These are phyloP conservation scores for Adela reaumurella DNA, from an alignment of 2,888 invertebrate species.

Conservation along the genomic window DNA sequence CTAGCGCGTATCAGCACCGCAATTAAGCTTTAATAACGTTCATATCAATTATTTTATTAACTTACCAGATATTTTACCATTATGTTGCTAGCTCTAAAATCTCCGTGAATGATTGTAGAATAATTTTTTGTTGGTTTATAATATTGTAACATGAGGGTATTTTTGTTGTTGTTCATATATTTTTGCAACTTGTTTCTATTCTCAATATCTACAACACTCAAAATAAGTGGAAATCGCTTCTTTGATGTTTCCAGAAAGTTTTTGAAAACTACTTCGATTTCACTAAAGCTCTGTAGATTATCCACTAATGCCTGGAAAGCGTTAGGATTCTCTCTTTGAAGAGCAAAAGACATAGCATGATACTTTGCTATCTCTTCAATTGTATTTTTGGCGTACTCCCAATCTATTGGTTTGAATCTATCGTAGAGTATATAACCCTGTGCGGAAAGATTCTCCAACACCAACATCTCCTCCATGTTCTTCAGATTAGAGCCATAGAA, in stretches of 20 bases:
- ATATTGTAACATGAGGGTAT: not conserved
- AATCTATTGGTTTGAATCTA: constrained; percentile 19
- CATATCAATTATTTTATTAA: too few relatives aligned
- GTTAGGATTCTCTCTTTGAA: constrained; percentile 19
- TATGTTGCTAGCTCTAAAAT: constrained; percentile 4
- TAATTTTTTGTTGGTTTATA: not conserved
- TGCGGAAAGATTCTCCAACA: constrained; percentile 18
- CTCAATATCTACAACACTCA: too few relatives aligned
- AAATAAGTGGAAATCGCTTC: not conserved
- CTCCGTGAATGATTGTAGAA: constrained; percentile 1
- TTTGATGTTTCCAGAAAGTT: not conserved
- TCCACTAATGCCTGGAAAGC: constrained; percentile 18
- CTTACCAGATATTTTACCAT: constrained; percentile 2
- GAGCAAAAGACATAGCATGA: constrained; percentile 25
- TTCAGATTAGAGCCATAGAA: constrained; percentile 13
- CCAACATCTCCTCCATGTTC: constrained; percentile 14
- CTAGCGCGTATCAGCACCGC: too few relatives aligned
- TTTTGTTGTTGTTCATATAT: not conserved
- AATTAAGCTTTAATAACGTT: too few relatives aligned
- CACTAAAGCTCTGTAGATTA: constrained; percentile 17
- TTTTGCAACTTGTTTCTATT: not conserved
- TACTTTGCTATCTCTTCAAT: constrained; percentile 21
- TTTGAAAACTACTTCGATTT: not conserved
- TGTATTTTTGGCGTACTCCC: constrained; percentile 18
- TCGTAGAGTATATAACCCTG: constrained; percentile 20